A percentile compares a stretch with the other conserved stretches of the same genome.
phyloP scores from a whole-genome alignment of 2,797 vertebrate genomes.

The Hippocampus kuda region DNA sequence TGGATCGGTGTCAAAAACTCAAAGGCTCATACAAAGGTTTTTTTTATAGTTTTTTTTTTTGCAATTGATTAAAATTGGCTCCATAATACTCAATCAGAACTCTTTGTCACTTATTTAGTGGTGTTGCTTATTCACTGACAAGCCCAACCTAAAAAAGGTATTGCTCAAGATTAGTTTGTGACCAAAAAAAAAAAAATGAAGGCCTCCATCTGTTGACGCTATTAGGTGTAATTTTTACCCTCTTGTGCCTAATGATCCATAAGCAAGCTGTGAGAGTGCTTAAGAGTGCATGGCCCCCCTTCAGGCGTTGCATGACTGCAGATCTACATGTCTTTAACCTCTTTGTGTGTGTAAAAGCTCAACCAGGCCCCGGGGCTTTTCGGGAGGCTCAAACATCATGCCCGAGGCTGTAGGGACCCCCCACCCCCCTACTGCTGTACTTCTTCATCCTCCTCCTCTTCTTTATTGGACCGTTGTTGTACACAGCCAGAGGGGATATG shows the following conservation, averaged over 20 bases:
- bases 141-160: slow-evolving; percentile 62
- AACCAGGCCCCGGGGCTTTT: slow-evolving; percentile 61
- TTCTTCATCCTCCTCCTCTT: slow-evolving; percentile 10
- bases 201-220: slow-evolving; percentile 94
- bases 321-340: slow-evolving; percentile 72
- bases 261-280: slow-evolving; percentile 73
- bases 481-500: slow-evolving; percentile 52
- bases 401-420: slow-evolving; percentile 42
- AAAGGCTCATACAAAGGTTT: not conserved
- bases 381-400: slow-evolving; percentile 60
- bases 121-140: slow-evolving; percentile 59
- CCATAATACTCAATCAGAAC: slow-evolving; percentile 10
- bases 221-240: slow-evolving; percentile 88
- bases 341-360: slow-evolving; percentile 60
- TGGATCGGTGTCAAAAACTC: not conserved
- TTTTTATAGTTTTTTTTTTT: not conserved
- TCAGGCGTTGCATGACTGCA: slow-evolving; percentile 68
- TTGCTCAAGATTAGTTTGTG: slow-evolving; percentile 58
- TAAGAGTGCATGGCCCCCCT: slow-evolving; percentile 68
- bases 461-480: slow-evolving; percentile 44
- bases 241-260: slow-evolving; percentile 92
- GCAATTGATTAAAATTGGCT: not conserved
- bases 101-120: slow-evolving; percentile 23
- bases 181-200: slow-evolving; percentile 72
- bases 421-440: not conserved